Base-by-base conservation (phyloP, 2,888 invertebrate genomes). In the Eupithecia vulgata region DNA sequence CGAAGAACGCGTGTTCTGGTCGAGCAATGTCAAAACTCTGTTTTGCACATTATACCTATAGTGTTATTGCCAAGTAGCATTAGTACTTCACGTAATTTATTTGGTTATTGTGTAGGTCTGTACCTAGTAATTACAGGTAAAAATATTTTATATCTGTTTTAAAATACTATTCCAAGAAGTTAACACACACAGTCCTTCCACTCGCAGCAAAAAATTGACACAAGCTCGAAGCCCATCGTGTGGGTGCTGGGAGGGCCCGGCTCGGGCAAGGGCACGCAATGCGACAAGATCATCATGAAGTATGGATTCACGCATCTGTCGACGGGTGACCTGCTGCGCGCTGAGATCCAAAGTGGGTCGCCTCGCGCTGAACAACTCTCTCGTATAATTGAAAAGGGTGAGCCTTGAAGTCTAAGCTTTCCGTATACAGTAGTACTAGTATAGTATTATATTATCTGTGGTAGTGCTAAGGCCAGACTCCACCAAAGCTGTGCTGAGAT, bases 191-290 rank as follows among this genome's bases (percentile, higher is more conserved):
- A 15, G 21, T 68, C 13, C 34, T 35, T 17, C 12, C 25, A 40
- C 84, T 12, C 89, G 21, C 65, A 94, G 94, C 88, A 91, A 7
- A 89, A 90, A 59, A 87, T 93, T 61, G 91, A 91, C 84, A 81
- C 87, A 6, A 83, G 81, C 42, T 95, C 95, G 73, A 96, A 97
- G 85, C 98, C 98, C 68, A 97, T 98, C 70, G 95, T 99, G 80
- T 98, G 98, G 97, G 96, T 98, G 70, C 94, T 98, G 90, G 99
- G 99, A 70, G 99, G 99, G 0, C 99, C 99, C 0, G 99, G 99
- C 3, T 98, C 98, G 57, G 98, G 99, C 76, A 99, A 99, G 91
- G 99, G 99, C 57, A 99, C 99, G 5, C 99, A 99, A 92, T 99
- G 99, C 94, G 98, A 97, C 80, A 97, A 96, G 88, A 98, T 99